Conservation (phyloP, 2,113 vertebrate species). For the Amazona guildingii region DNA sequence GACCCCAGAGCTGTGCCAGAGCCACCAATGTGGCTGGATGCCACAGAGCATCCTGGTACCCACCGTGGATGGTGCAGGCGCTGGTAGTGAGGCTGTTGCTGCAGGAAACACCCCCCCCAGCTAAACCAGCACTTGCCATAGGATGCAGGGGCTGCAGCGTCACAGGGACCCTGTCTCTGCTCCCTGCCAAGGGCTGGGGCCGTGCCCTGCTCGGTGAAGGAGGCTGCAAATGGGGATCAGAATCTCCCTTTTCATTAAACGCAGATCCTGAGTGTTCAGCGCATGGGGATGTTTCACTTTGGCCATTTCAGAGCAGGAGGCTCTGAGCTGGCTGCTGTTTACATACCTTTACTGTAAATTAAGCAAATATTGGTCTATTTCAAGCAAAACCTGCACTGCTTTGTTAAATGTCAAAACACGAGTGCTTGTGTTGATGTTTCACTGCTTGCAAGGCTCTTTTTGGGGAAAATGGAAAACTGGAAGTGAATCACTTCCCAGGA, state of each 20-base stretch:
- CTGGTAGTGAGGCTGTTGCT: not conserved
- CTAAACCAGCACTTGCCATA: rapidly evolving
- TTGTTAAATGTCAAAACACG: not conserved
- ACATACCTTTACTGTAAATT: not conserved
- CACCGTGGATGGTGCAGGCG: rapidly evolving
- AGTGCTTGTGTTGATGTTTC: not conserved
- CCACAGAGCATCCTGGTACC: rapidly evolving
- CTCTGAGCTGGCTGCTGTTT: not conserved
- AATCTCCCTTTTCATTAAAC: not conserved
- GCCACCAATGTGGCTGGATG: rapidly evolving
- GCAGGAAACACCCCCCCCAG: not conserved
- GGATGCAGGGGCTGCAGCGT: not conserved
- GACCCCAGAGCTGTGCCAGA: rapidly evolving
- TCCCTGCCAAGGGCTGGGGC: not conserved
- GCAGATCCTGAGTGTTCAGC: rapidly evolving
- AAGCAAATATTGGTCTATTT: not conserved
- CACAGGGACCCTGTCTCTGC: rapidly evolving
- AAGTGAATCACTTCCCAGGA: not conserved
- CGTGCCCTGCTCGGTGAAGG: rapidly evolving
- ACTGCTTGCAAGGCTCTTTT: not conserved
- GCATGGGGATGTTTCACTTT: rapidly evolving
- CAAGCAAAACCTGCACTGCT: not conserved
- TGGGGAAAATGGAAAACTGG: rapidly evolving
- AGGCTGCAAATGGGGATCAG: not conserved
- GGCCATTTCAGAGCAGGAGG: not conserved